These are phyloP conservation scores for Peromyscus leucopus DNA, from an alignment of 2,113 vertebrate genomes.

Conservation along the genomic window DNA sequence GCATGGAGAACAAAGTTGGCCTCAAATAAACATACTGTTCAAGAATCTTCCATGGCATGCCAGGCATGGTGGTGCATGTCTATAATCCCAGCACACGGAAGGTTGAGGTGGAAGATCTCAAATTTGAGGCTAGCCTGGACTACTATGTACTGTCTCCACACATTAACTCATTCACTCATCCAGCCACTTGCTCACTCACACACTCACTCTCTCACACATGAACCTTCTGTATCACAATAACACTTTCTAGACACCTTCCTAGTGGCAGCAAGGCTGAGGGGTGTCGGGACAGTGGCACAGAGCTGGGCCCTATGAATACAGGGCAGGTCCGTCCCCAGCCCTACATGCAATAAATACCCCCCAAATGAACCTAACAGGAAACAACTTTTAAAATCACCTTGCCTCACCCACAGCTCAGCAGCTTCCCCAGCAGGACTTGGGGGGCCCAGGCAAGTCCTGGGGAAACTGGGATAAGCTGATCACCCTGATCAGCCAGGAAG, in stretches of 20 bases:
- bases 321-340: fast-evolving
- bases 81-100: not conserved
- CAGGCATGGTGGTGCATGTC: not conserved
- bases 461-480: not conserved
- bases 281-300: not conserved
- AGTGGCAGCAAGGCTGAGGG: not conserved
- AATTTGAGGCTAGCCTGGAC: not conserved
- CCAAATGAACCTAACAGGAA: not conserved
- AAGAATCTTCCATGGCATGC: not conserved
- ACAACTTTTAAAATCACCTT: not conserved
- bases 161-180: not conserved
- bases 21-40: not conserved
- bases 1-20: not conserved
- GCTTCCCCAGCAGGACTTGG: not conserved
- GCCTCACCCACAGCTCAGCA: not conserved
- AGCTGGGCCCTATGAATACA: no score
- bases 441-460: not conserved
- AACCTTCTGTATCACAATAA: not conserved
- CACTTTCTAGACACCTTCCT: not conserved
- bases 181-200: no score
- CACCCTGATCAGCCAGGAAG: not conserved
- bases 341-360: not conserved
- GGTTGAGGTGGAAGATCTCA: not conserved
- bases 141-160: not conserved
- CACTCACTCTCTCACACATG: not conserved